Conservation (phyloP, 2,797 vertebrate genomes). For the Molothrus aeneus region DNA sequence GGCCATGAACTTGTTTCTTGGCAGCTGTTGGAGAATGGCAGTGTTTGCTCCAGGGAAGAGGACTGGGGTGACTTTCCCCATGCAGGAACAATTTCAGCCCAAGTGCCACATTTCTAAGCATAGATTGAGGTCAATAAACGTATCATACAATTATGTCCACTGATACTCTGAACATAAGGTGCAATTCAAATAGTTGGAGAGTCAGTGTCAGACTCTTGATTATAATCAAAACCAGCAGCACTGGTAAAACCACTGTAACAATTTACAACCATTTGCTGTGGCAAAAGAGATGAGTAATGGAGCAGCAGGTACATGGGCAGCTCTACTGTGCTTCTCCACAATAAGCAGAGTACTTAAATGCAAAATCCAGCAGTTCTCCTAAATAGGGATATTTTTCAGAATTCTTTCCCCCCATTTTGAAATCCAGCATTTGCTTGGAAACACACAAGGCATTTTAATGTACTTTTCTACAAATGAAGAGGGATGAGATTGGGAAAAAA, state of each 20-base stretch:
- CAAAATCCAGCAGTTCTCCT: background rate
- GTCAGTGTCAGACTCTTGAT: background rate
- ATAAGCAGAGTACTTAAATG: background rate
- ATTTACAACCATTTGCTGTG: background rate
- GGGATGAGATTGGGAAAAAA: background rate
- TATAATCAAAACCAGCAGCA: background rate
- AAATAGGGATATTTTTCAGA: background rate
- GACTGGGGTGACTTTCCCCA: background rate
- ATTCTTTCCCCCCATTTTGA: background rate
- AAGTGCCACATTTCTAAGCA: background rate
- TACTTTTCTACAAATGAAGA: background rate
- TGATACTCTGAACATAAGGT: background rate
- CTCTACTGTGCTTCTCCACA: slow-evolving; percentile 20
- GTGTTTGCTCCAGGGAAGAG: background rate
- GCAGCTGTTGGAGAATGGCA: background rate
- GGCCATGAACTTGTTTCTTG: background rate
- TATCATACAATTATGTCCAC: background rate
- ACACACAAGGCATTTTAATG: background rate
- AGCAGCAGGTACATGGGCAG: background rate
- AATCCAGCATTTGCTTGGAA: background rate
- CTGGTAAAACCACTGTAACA: background rate
- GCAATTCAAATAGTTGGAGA: background rate
- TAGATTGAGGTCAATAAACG: background rate
- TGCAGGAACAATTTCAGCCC: background rate
- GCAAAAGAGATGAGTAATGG: background rate